A percentile compares a stretch with the other conserved stretches of the same genome.
Conservation (phyloP, 1,140 invertebrate species). For the Drosophila mayri region DNA sequence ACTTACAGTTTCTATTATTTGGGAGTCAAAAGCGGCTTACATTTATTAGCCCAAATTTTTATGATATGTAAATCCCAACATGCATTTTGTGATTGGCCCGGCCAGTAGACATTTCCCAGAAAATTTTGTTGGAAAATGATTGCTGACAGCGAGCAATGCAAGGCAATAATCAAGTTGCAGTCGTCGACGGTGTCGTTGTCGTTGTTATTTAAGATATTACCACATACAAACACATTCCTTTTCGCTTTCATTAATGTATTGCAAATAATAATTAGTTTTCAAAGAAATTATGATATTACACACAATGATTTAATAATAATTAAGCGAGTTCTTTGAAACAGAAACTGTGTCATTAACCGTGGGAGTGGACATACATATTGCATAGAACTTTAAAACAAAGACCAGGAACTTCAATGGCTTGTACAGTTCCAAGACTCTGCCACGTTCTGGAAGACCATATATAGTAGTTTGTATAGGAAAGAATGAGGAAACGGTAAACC, state of each 20-base stretch:
- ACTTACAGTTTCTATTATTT: conserved; percentile 25
- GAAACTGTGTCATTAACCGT: conserved; percentile 1
- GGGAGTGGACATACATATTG: not conserved
- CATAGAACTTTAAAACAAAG: conserved; percentile 1
- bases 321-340: conserved; percentile 13
- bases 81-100: conserved; percentile 43
- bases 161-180: conserved; percentile 44
- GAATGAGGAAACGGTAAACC: conserved; percentile 67
- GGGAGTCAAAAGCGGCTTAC: conserved; percentile 21
- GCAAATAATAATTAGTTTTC: conserved; percentile 62
- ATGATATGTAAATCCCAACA: conserved; percentile 59
- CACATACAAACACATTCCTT: conserved; percentile 60
- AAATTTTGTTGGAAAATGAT: conserved; percentile 69
- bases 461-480: conserved; percentile 12
- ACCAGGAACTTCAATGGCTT: conserved; percentile 1
- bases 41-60: conserved; percentile 60
- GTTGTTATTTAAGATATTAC: conserved; percentile 64
- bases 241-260: conserved; percentile 76
- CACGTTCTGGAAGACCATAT: conserved; percentile 6
- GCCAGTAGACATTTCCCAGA: conserved; percentile 56
- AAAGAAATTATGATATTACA: conserved; percentile 7
- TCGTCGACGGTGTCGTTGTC: conserved; percentile 55
- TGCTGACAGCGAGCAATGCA: conserved; percentile 27
- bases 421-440: not conserved
- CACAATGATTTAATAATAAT: conserved; percentile 1